Percentiles rank a stretch among this genome's conserved stretches.
Conservation (phyloP, 2,113 vertebrate species). For the Pluvianellus socialis region DNA sequence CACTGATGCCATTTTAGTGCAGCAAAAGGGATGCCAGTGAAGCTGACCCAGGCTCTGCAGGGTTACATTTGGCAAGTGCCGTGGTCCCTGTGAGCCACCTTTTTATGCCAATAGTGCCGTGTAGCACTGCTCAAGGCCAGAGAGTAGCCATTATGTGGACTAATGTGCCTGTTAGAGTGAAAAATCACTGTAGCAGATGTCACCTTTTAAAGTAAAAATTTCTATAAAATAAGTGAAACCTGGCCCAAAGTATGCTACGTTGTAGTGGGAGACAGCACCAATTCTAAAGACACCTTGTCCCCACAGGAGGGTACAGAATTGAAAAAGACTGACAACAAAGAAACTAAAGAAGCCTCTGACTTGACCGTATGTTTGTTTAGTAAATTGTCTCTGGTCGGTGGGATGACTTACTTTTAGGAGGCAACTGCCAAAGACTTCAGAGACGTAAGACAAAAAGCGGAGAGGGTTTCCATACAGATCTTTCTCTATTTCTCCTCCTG, state of each 20-base stretch:
- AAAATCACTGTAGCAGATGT: neutral
- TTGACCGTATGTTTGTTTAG: neutral
- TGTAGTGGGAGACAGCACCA: neutral
- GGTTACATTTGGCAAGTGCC: neutral
- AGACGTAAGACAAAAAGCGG: neutral
- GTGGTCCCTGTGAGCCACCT: neutral
- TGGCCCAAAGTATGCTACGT: fast-evolving
- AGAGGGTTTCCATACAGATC: neutral
- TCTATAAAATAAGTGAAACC: neutral
- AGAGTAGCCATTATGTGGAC: neutral
- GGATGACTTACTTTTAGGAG: neutral
- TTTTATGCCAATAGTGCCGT: neutral
- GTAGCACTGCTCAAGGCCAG: neutral
- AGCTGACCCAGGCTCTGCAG: neutral
- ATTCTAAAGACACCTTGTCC: neutral
- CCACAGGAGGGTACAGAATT: neutral
- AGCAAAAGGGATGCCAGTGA: neutral
- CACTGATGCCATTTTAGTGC: neutral
- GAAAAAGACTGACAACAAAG: neutral
- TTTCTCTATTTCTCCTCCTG: neutral
- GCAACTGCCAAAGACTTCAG: neutral
- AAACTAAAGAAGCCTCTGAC: neutral
- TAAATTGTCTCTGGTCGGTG: neutral
- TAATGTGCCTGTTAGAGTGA: neutral
- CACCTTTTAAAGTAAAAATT: neutral